These are phyloP conservation scores for Orestias chungarensis DNA, from an alignment of 2,797 vertebrate genomes.

Conservation along the genomic window DNA sequence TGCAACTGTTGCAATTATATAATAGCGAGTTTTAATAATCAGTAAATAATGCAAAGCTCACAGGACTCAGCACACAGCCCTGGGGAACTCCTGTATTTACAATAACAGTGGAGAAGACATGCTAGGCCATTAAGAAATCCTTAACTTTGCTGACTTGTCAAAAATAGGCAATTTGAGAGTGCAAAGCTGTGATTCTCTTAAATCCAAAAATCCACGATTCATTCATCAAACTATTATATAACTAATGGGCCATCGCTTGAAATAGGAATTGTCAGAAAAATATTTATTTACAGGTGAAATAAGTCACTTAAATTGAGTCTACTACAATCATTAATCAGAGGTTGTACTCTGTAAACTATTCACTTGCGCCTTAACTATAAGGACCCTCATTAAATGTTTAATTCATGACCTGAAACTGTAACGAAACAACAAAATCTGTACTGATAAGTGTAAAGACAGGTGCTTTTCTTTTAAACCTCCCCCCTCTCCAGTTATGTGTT, in stretches of 20 bases:
- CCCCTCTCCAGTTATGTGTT: no score
- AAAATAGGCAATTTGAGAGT: not conserved
- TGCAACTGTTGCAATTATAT: not conserved
- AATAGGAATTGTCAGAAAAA: not conserved
- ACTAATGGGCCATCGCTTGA: no score
- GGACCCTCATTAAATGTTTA: not conserved
- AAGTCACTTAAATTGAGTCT: not conserved
- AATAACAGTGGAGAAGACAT: not conserved
- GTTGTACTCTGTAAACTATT: slow-evolving; percentile 3
- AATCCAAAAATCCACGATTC: no score
- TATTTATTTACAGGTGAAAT: not conserved
- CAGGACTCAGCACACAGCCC: not conserved
- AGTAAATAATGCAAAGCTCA: not conserved
- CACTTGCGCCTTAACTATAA: not conserved
- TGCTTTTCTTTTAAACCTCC: not conserved
- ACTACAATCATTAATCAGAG: not conserved
- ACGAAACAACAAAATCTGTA: no score
- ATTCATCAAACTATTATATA: no score
- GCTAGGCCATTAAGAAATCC: not conserved
- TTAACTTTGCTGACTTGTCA: not conserved
- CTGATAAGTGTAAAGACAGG: not conserved
- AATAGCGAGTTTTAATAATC: not conserved
- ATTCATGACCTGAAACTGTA: not conserved
- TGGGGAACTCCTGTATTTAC: not conserved
- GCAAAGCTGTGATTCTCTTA: not conserved